These are phyloP conservation scores for Lasioglossum calceatum DNA, from an alignment of 2,888 invertebrate genomes.

Conservation along the genomic window DNA sequence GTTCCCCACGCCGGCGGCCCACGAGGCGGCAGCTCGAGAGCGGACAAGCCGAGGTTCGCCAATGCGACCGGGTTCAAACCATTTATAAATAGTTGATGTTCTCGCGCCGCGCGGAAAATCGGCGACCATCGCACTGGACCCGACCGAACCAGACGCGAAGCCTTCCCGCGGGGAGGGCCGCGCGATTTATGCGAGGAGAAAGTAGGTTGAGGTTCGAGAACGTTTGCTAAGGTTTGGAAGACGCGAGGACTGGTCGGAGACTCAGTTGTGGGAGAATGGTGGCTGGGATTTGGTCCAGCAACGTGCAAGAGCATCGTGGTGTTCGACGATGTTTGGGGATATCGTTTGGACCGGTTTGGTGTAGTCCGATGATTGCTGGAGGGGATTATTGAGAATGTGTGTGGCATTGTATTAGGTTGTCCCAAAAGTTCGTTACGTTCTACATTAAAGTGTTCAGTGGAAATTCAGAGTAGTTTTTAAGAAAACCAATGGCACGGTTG, in stretches of 20 bases:
- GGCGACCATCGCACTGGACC: conserved; percentile 65
- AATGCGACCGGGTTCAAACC: conserved; percentile 81
- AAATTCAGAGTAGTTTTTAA: no score
- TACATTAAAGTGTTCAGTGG: no score
- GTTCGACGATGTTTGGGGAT: background rate
- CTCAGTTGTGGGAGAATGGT: background rate
- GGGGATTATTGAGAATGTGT: background rate
- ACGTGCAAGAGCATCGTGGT: background rate
- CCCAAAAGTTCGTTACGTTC: no score
- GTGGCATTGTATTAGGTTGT: background rate
- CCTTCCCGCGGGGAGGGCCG: background rate
- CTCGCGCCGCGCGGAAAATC: conserved; percentile 73
- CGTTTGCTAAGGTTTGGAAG: background rate
- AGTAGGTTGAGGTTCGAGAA: conserved; percentile 3
- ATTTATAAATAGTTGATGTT: conserved; percentile 82
- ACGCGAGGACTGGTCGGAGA: background rate
- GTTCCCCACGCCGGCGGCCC: conserved; percentile 76
- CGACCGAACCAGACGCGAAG: conserved; percentile 23
- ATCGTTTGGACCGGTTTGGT: background rate
- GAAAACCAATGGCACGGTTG: no score
- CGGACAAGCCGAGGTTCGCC: conserved; percentile 75
- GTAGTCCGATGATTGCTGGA: background rate
- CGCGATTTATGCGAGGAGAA: conserved; percentile 3
- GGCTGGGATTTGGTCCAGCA: background rate
- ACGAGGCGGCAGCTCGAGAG: conserved; percentile 73